Base-by-base conservation (phyloP, 37 sponge, comb jelly and placozoan species). In the Ephydatia muelleri region DNA sequence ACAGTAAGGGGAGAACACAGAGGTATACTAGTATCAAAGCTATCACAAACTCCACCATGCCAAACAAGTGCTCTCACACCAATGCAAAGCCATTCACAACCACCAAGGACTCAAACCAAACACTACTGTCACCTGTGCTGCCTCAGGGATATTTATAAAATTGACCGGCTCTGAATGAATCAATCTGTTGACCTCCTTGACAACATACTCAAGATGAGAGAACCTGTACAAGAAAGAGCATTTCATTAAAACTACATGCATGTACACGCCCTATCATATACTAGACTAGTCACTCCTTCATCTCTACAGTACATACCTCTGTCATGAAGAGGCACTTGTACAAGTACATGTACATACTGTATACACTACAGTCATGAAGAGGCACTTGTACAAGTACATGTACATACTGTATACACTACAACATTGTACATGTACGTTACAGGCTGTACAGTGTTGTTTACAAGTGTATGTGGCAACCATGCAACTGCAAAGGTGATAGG, bases 91-190 rank as follows among this genome's bases (percentile, higher is more conserved):
- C 37, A 26, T 14, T 0, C 39, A 34, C 43, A 76, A 76, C 26
- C 27, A 36, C 34, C 13, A 31, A 33, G 1, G 14, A 37, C 28
- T 14, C 34, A 28, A 39, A 35, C 28, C 34, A 19, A 35, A 16
- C 13, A 47, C 3, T 1, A 68, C 74, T 43, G 6, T 80, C 38
- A 92, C 92, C 72, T 78, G 68, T 13, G 85, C 82, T 57, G 92
- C 92, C 26, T 87, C 78, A 73, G 92, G 85, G 31, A 92, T 92
- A 25, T 73, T 77, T 32, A 84, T 64, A 81, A 87, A 92, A 19
- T 77, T 65, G 43, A 88, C 75, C 21, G 92, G 92, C n/a, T 88
- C 25, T 14, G 75, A 70, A 39, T 85, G 85, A 48, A 92, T 47
- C 29, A 92, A 76, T 29, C 82, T 73, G 11, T 38, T 79, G 0